These are phyloP conservation scores for Catharus fuscescens DNA, from an alignment of 2,113 vertebrate genomes.

Conservation along the genomic window DNA sequence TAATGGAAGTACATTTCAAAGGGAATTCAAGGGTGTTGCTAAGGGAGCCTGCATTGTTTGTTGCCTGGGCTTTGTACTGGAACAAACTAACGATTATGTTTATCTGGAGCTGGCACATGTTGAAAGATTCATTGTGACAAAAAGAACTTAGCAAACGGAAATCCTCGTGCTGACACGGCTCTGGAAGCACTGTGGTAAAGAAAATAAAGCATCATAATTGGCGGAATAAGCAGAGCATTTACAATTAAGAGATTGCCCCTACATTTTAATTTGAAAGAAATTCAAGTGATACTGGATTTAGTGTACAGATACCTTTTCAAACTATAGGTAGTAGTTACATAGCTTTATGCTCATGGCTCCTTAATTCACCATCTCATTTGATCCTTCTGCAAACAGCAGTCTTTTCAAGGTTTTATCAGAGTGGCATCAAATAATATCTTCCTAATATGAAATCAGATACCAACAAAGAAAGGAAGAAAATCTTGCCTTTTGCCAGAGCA, in stretches of 20 bases:
- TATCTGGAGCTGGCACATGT: not conserved
- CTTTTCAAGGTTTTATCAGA: not conserved
- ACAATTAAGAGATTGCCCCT: not conserved
- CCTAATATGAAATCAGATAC: not conserved
- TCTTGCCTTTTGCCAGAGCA: not conserved
- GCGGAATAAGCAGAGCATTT: not conserved
- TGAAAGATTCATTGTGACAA: conserved; percentile 19
- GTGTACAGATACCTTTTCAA: not conserved
- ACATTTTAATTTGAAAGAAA: conserved; percentile 7
- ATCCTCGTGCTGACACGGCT: not conserved
- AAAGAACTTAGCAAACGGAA: conserved; percentile 31
- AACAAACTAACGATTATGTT: not conserved
- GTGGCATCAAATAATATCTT: not conserved
- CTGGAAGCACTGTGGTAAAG: not conserved
- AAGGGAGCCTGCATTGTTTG: not conserved
- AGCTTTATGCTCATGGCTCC: not conserved
- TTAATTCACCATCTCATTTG: not conserved
- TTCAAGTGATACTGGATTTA: not conserved
- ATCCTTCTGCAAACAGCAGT: not conserved
- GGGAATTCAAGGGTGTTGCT: not conserved
- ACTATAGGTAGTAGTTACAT: not conserved
- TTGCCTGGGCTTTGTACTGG: not conserved
- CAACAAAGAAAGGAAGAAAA: not conserved
- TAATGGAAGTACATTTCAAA: not conserved
- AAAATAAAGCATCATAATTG: conserved; percentile 28